A percentile compares a stretch with the other conserved stretches of the same genome.
These are phyloP conservation scores for Tubulanus polymorphus DNA, from an alignment of 2,888 invertebrate species.

Conservation along the genomic window DNA sequence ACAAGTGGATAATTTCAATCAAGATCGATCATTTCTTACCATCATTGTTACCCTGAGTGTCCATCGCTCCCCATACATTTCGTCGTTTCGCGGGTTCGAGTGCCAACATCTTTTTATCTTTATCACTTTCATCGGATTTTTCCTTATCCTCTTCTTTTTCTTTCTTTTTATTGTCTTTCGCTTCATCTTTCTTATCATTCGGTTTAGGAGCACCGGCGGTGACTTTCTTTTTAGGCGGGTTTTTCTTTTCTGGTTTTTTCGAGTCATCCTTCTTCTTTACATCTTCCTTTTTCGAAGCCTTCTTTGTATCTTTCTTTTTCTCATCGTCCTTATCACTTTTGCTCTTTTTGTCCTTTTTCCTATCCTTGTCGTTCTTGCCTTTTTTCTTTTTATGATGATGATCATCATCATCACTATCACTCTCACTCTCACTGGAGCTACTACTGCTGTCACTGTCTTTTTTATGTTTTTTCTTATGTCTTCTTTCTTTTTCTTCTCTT, in stretches of 20 bases:
- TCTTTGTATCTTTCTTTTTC: neutral
- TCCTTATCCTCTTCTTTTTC: constrained; percentile 6
- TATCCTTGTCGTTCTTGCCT: neutral
- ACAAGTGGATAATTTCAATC: too few relatives aligned
- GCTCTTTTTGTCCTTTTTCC: neutral
- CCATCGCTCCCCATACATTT: too few relatives aligned
- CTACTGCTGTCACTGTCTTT: neutral
- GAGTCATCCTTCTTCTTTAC: constrained; percentile 7
- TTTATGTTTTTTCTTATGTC: neutral
- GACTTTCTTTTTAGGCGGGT: too few relatives aligned
- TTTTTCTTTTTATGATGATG: neutral
- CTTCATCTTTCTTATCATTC: constrained; percentile 4
- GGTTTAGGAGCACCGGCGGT: too few relatives aligned
- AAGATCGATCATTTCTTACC: too few relatives aligned
- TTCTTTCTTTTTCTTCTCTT: neutral
- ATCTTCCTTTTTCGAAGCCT: constrained; percentile 3
- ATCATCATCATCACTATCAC: too few relatives aligned
- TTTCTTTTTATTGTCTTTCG: neutral
- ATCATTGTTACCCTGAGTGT: too few relatives aligned
- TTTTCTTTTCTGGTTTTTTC: too few relatives aligned
- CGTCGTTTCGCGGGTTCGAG: too few relatives aligned
- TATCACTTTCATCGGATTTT: neutral
- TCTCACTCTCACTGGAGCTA: neutral
- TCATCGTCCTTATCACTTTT: constrained; percentile 3
- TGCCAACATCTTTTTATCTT: neutral